Evolutionary conservation across 2,888 invertebrate species (phyloP).

Genomic region (Erebia epiphron): DNA sequence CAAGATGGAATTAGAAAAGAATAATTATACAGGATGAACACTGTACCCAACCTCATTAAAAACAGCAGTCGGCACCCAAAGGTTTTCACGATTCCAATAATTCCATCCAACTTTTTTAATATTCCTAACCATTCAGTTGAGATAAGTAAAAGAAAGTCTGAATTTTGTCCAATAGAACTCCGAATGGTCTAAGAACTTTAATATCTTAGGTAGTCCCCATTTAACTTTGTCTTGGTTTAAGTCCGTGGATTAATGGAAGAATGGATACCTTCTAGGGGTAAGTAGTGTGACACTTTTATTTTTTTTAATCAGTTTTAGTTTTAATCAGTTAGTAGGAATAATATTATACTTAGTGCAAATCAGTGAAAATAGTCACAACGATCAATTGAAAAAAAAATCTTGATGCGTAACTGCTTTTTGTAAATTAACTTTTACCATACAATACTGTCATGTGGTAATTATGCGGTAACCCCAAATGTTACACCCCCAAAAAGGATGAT

Average conservation of each 20-base stretch:
- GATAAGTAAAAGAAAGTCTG: not conserved
- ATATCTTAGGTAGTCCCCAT: conserved; percentile 33
- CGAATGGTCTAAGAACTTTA: conserved; percentile 33
- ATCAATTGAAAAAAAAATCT: not conserved
- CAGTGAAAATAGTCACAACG: not conserved
- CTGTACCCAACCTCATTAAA: no score
- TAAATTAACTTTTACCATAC: no score
- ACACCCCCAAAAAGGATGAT: no score
- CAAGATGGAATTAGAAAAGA: no score
- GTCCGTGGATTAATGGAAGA: conserved; percentile 39
- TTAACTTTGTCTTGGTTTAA: conserved; percentile 38
- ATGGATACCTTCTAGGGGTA: conserved; percentile 23
- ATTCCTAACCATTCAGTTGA: not conserved
- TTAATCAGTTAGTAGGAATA: no score
- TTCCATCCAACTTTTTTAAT: not conserved
- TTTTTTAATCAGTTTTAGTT: conserved; percentile 27
- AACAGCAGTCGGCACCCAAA: not conserved
- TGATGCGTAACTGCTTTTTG: no score
- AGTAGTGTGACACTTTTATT: conserved; percentile 37
- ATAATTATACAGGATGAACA: no score
- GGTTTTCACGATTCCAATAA: not conserved
- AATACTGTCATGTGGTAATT: no score
- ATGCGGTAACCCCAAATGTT: no score
- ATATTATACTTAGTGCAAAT: conserved; percentile 18
- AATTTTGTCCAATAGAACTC: conserved; percentile 24